phyloP scores from a whole-genome alignment of 2,888 invertebrate genomes.

The Bimastos eiseni region DNA sequence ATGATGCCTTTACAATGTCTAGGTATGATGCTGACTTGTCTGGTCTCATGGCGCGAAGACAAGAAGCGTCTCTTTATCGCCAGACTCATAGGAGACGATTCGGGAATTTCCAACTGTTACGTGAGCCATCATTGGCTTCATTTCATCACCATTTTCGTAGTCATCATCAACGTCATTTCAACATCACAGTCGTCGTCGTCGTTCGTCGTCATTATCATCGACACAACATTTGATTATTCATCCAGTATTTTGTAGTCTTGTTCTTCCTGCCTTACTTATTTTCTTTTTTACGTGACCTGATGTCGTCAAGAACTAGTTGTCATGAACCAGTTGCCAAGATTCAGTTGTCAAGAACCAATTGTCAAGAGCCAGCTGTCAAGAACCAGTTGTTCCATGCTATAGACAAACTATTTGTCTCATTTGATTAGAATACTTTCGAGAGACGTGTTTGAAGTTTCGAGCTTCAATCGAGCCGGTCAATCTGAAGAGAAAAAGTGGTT shows the following conservation, averaged over 20 bases:
- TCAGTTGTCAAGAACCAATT: too few species aligned
- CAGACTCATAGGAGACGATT: slow-evolving; percentile 31
- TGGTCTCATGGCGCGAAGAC: slow-evolving; percentile 40
- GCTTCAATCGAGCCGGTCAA: too few species aligned
- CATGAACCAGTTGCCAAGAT: too few species aligned
- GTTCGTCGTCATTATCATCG: neutral
- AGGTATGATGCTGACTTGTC: slow-evolving; percentile 36
- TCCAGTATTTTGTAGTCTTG: neutral
- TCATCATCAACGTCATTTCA: slow-evolving; percentile 4
- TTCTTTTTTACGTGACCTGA: neutral
- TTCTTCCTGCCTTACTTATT: neutral
- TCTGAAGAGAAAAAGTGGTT: neutral
- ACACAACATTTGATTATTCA: neutral
- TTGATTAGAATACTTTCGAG: too few species aligned
- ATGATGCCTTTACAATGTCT: neutral
- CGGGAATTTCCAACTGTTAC: slow-evolving; percentile 39
- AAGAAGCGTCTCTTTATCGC: slow-evolving; percentile 36
- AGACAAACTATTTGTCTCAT: too few species aligned
- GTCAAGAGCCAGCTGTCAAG: too few species aligned
- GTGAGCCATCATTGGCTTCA: slow-evolving; percentile 34
- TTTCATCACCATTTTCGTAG: neutral
- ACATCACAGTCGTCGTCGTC: neutral
- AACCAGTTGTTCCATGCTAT: too few species aligned
- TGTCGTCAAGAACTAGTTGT: neutral
- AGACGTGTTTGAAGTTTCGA: too few species aligned